Percentiles rank a stretch among this genome's conserved stretches.
Evolutionary conservation across 2,888 invertebrate species (phyloP).

Genomic region (Drosophila setosimentum): DNA sequence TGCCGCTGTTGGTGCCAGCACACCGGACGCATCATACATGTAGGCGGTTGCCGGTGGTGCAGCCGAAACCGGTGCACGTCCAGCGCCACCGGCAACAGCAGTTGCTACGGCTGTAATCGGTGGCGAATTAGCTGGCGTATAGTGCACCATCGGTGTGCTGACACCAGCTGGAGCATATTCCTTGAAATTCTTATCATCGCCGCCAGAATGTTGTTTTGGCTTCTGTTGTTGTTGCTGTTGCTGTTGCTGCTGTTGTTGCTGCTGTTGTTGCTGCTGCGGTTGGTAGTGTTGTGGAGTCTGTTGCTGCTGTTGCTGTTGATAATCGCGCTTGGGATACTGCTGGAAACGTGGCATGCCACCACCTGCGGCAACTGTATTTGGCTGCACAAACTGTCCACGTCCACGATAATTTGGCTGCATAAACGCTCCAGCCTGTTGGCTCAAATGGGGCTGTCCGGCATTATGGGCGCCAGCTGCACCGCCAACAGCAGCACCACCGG

Average conservation of each 20-base stretch:
- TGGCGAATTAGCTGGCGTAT: conserved; percentile 83
- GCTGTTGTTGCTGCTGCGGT: conserved; percentile 54
- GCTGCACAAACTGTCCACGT: conserved; percentile 82
- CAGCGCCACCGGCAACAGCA: conserved; percentile 54
- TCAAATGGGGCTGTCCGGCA: conserved; percentile 73
- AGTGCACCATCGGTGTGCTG: conserved; percentile 67
- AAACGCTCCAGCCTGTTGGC: conserved; percentile 65
- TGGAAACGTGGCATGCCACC: conserved; percentile 81
- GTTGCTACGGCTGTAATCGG: conserved; percentile 77
- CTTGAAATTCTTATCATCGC: conserved; percentile 67
- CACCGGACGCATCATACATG: conserved; percentile 84
- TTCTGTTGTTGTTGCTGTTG: conserved; percentile 59
- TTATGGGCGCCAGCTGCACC: conserved; percentile 53
- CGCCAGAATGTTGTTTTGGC: conserved; percentile 57
- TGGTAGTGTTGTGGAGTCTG: no score
- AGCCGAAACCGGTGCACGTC: conserved; percentile 59
- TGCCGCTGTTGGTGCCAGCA: conserved; percentile 81
- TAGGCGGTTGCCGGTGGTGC: conserved; percentile 75
- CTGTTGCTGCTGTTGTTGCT: conserved; percentile 61
- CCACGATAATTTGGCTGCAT: conserved; percentile 78
- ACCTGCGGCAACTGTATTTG: conserved; percentile 61
- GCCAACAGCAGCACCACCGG: conserved; percentile 50
- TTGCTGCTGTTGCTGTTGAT: conserved; percentile 72
- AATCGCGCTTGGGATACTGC: conserved; percentile 83
- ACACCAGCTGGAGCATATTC: conserved; percentile 80